Base-by-base conservation (phyloP, 2,113 vertebrate species). In the Catagonus wagneri region DNA sequence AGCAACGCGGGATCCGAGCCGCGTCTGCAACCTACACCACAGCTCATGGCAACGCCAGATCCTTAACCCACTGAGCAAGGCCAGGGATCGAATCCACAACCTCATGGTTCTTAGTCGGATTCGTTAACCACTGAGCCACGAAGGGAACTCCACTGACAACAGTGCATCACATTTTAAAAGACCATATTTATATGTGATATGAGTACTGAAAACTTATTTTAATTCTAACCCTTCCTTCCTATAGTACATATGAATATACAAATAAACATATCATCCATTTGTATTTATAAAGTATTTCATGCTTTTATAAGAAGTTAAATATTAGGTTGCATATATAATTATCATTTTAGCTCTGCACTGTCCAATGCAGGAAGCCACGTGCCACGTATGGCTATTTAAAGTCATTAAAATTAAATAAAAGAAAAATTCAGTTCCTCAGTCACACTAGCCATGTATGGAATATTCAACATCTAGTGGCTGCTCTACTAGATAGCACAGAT, bases 121-220 rank as follows among this genome's bases (percentile, higher is more conserved):
- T n/a, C n/a, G n/a, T n/a, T n/a, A n/a, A n/a, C n/a, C n/a, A n/a
- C n/a, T n/a, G n/a, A n/a, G n/a, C n/a, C n/a, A n/a, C n/a, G n/a
- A n/a, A n/a, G n/a, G n/a, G n/a, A n/a, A n/a, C n/a, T n/a, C n/a
- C n/a, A n/a, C n/a, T 94, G 25, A 69, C 56, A 89, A 72, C 75
- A 91, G 0, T 75, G 25, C 44, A 44, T 8, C 6, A 85, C 58
- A 86, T 88, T 90, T 83, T 68, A 44, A 94, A 94, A 91, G 61
- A 56, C 11, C 20, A 5, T 68, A 83, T 32, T 58, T 87, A 66
- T 56, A 63, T 74, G 13, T 56, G 68, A 95, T 29, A 16, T 27
- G 81, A 66, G 44, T 89, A 63, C 6, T 95, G 10, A 93, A 79
- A 79, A 88, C 39, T 29, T 52, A 75, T 25, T 94, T 90, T 83